Percentiles rank a stretch among this genome's conserved stretches.
Evolutionary conservation across 2,113 vertebrate genomes (phyloP).

Genomic region (Suncus etruscus): DNA sequence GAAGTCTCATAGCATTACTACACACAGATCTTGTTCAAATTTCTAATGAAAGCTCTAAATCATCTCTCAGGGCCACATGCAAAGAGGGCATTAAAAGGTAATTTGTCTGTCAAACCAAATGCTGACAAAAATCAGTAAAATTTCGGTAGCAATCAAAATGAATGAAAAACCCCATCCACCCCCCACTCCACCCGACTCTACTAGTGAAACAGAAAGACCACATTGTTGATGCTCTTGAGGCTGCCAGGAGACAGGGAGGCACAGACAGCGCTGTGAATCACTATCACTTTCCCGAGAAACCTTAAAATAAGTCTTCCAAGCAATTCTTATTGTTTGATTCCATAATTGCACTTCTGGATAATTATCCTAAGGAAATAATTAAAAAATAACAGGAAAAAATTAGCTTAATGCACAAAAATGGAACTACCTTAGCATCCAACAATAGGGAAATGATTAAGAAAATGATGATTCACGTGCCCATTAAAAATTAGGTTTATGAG

Average conservation of each 20-base stretch:
- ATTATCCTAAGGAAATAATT: slow-evolving; percentile 61
- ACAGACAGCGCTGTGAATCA: neutral
- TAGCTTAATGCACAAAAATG: slow-evolving; percentile 51
- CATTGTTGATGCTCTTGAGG: neutral
- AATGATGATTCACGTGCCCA: neutral
- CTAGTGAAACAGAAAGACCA: slow-evolving; percentile 15
- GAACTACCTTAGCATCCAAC: slow-evolving; percentile 3
- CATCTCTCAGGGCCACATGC: neutral
- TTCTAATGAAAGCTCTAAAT: slow-evolving; percentile 36
- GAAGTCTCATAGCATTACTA: neutral
- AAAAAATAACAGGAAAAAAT: slow-evolving; percentile 62
- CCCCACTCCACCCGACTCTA: neutral
- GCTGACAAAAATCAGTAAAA: slow-evolving; percentile 2
- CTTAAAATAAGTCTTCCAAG: slow-evolving; percentile 45
- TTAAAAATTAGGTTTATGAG: slow-evolving; percentile 24
- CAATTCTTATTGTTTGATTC: slow-evolving; percentile 27
- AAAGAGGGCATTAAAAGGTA: neutral
- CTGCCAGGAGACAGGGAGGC: slow-evolving; percentile 12
- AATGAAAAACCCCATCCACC: neutral
- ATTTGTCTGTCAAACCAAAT: slow-evolving; percentile 43
- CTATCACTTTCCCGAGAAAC: slow-evolving; percentile 31
- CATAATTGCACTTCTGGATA: slow-evolving; percentile 27
- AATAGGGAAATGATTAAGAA: slow-evolving; percentile 39
- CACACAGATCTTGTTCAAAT: neutral
- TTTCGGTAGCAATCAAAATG: slow-evolving; percentile 21